These are phyloP conservation scores for Pelusios castaneus DNA, from an alignment of 2,113 vertebrate genomes.

Conservation along the genomic window DNA sequence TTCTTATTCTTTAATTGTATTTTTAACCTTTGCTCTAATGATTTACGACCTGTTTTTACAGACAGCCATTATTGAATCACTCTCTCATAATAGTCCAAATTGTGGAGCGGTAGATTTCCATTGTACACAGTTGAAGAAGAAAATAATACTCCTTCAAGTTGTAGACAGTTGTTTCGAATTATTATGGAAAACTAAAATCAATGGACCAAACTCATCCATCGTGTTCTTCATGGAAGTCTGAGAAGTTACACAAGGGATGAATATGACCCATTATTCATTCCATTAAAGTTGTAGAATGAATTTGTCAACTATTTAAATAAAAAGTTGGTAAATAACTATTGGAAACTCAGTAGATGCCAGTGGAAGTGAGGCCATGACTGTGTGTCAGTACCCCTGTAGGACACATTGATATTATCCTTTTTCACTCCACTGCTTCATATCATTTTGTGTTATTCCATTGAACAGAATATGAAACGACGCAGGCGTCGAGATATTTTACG, in stretches of 20 bases:
- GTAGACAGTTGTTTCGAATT: too few species aligned
- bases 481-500: conserved; percentile 98
- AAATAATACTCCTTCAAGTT: neutral
- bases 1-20: neutral
- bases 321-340: neutral
- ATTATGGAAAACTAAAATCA: too few species aligned
- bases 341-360: neutral
- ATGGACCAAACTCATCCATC: too few species aligned
- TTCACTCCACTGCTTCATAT: conserved; percentile 2
- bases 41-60: neutral
- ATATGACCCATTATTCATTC: accelerated
- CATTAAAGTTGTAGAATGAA: neutral
- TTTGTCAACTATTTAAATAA: neutral
- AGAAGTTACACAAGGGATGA: neutral
- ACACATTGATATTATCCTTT: neutral
- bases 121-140: neutral
- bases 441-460: conserved; percentile 42
- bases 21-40: neutral
- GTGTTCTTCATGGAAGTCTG: neutral
- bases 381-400: neutral
- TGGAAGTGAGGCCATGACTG: neutral
- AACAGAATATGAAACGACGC: conserved; percentile 98
- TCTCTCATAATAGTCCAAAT: neutral
- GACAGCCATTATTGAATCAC: neutral
- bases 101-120: neutral